A percentile compares a stretch with the other conserved stretches of the same genome.
phyloP scores from a whole-genome alignment of 1,140 invertebrate species.

The Sminthurides bifidus region DNA sequence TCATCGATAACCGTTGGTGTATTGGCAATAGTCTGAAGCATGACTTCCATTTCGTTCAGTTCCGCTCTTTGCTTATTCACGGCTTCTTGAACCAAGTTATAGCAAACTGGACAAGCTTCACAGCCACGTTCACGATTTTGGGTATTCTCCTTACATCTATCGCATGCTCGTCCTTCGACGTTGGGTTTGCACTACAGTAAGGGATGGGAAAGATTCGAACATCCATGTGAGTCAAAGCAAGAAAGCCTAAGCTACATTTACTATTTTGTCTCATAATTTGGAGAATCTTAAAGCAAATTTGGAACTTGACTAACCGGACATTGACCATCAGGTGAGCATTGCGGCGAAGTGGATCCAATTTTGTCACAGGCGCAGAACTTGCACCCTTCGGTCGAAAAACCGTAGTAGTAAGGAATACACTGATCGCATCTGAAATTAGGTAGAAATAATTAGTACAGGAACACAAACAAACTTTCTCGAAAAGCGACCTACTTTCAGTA shows the following conservation, averaged over 20 bases:
- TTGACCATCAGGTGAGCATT: conserved; percentile 71
- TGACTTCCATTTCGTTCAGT: conserved; percentile 55
- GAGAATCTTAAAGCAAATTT: conserved; percentile 2
- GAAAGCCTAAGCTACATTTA: neutral
- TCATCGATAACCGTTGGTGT: conserved; percentile 73
- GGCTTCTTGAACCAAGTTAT: conserved; percentile 80
- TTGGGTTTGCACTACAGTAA: conserved; percentile 69
- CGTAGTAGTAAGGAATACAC: conserved; percentile 74
- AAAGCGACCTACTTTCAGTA: neutral
- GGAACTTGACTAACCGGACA: conserved; percentile 51
- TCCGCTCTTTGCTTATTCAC: conserved; percentile 67
- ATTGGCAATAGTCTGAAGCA: conserved; percentile 53
- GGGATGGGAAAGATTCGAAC: neutral
- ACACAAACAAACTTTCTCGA: too few species aligned
- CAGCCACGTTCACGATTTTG: conserved; percentile 72
- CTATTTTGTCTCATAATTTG: neutral
- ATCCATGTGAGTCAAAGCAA: neutral
- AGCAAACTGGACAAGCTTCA: conserved; percentile 81
- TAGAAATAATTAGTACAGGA: conserved; percentile 7
- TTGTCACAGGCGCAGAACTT: conserved; percentile 74
- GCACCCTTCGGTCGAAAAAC: conserved; percentile 75
- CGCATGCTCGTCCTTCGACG: conserved; percentile 79
- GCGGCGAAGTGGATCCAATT: conserved; percentile 68
- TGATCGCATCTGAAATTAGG: conserved; percentile 51
- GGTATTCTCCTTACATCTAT: conserved; percentile 88